Conservation (phyloP, 2,797 vertebrate genomes). For the Euphonia xanthogaster region DNA sequence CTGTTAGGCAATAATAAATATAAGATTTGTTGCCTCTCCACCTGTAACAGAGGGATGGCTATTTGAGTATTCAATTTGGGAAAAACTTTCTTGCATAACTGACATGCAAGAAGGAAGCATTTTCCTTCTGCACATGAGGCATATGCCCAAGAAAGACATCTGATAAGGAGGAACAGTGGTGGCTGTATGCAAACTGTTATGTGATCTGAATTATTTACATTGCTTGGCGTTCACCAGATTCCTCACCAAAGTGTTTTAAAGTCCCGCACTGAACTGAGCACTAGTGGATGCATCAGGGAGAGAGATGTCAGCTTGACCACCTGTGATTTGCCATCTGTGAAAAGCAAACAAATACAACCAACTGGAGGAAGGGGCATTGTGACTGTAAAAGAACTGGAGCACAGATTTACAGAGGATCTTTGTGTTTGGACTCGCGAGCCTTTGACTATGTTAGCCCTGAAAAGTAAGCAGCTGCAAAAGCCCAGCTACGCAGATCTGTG, state of each 20-base stretch:
- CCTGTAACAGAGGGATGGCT: background rate
- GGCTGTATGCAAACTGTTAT: background rate
- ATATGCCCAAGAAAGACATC: background rate
- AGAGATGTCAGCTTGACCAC: background rate
- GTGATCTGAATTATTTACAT: background rate
- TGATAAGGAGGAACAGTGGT: background rate
- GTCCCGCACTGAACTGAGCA: background rate
- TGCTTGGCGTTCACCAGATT: background rate
- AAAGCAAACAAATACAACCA: constrained; percentile 33
- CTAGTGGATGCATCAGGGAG: background rate
- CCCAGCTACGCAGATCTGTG: background rate
- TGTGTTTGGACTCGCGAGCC: background rate
- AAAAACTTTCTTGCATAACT: background rate
- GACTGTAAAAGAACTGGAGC: background rate
- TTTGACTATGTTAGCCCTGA: background rate
- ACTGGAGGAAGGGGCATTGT: background rate
- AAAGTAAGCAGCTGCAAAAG: background rate
- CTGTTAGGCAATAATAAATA: background rate
- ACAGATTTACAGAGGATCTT: background rate
- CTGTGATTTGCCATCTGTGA: background rate
- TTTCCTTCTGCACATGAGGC: background rate
- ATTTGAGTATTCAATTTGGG: background rate
- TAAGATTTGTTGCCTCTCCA: background rate
- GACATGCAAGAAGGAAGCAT: background rate
- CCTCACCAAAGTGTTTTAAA: background rate